These are phyloP conservation scores for Macrocentrus cingulum DNA, from an alignment of 1,140 invertebrate genomes.

Conservation along the genomic window DNA sequence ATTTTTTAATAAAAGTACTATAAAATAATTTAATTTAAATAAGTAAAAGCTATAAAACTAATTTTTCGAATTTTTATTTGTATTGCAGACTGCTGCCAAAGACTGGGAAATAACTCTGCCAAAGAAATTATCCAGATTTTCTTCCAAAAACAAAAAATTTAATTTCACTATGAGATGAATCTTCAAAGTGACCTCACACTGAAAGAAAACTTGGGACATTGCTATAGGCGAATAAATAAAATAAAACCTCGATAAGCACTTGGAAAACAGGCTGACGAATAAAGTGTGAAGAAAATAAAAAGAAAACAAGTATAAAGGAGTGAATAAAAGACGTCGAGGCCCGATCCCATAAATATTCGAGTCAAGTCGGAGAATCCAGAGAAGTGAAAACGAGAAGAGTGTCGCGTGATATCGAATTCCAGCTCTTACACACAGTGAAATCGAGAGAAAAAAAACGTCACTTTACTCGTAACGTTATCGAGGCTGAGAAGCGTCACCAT, in stretches of 20 bases:
- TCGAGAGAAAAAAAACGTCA: too few relatives aligned
- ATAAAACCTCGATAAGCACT: constrained; percentile 3
- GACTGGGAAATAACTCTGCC: constrained; percentile 9
- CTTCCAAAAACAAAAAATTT: too few relatives aligned
- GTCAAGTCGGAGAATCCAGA: constrained; percentile 5
- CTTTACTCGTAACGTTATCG: too few relatives aligned
- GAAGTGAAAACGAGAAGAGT: constrained; percentile 10
- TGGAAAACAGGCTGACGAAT: neutral
- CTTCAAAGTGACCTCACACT: constrained; percentile 1
- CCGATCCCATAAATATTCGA: constrained; percentile 20
- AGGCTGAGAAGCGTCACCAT: constrained; percentile 9
- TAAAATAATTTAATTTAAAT: too few relatives aligned
- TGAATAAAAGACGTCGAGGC: constrained; percentile 10
- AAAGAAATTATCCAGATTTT: constrained; percentile 3
- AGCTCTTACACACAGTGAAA: neutral
- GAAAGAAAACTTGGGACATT: neutral
- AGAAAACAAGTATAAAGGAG: constrained; percentile 11
- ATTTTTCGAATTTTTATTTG: neutral
- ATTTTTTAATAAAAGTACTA: too few relatives aligned
- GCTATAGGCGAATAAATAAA: constrained; percentile 7
- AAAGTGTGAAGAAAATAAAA: constrained; percentile 2
- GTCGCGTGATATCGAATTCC: constrained; percentile 19
- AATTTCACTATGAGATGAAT: constrained; percentile 7
- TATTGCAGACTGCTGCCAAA: constrained; percentile 16
- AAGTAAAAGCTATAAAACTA: too few relatives aligned